A percentile compares a stretch with the other conserved stretches of the same genome.
Conservation (phyloP, 1,140 invertebrate genomes). For the Alviniconcha marisindica region DNA sequence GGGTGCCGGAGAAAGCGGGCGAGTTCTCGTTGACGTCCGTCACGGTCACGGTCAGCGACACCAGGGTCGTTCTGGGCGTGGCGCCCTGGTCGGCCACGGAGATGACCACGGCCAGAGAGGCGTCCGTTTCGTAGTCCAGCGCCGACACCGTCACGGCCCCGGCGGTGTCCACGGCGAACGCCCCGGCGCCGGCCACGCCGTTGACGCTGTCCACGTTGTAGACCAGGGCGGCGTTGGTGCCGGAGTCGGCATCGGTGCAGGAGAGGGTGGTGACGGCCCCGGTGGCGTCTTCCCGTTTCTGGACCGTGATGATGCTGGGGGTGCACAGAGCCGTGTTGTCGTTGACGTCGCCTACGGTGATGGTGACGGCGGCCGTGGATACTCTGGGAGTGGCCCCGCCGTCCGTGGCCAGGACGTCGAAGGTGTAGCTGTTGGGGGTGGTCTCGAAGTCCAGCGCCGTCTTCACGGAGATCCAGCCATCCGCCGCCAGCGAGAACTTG, state of each 20-base stretch:
- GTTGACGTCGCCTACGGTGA: slow-evolving; percentile 58
- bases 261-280: slow-evolving; percentile 42
- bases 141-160: slow-evolving; percentile 37
- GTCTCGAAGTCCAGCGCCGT: slow-evolving; percentile 44
- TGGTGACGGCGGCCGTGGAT: slow-evolving; percentile 46
- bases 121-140: slow-evolving; percentile 57
- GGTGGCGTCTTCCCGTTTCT: slow-evolving; percentile 41
- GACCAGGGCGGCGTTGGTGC: slow-evolving; percentile 42
- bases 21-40: slow-evolving; percentile 61
- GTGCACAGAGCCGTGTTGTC: slow-evolving; percentile 59
- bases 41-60: slow-evolving; percentile 51
- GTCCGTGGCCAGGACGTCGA: slow-evolving; percentile 49
- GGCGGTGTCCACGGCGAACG: not conserved
- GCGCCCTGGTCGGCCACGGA: slow-evolving; percentile 1
- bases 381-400: slow-evolving; percentile 37
- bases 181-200: slow-evolving; percentile 30
- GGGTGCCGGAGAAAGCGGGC: slow-evolving; percentile 50
- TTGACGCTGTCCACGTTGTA: slow-evolving; percentile 55
- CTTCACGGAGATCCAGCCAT: slow-evolving; percentile 48
- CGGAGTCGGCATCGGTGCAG: slow-evolving; percentile 58
- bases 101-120: slow-evolving; percentile 40
- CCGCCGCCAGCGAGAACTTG: slow-evolving; percentile 52
- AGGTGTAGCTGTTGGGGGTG: slow-evolving; percentile 2
- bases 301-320: slow-evolving; percentile 41
- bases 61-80: slow-evolving; percentile 37